Base-by-base conservation (phyloP, 2,797 vertebrate species). In the Aplochiton taeniatus region DNA sequence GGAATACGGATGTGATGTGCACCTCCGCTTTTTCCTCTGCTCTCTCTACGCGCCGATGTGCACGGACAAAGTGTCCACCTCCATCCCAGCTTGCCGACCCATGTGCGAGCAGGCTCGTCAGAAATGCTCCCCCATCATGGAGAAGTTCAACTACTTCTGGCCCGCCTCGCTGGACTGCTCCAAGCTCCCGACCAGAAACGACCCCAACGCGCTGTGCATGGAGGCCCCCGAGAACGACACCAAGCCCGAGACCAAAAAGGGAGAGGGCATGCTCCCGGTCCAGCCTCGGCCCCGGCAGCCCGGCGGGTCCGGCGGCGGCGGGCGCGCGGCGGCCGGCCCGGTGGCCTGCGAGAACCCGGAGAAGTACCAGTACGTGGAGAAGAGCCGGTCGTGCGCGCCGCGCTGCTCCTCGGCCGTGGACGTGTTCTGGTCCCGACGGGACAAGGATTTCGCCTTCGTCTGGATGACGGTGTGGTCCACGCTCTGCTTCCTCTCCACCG, bases 21-120 rank as follows among this genome's bases (percentile, higher is more conserved):
- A 98, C 89, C 93, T 99, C 85, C 95, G 96, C 73, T 98, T 99
- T 88, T 97, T 99, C 88, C 96, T 99, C 64, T 99, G 97, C 92
- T 99, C 98, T 9, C 96, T 99, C 52, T 99, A 95, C 50, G 96
- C 95, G 3, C 98, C 98, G 75, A 98, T 99, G 97, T 99, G 97
- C 91, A 96, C 97, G 0, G 94, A 98, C 85, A 95, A 99, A 83
- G 96, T 99, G 86, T 98, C 96, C 17, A 92, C 95, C 84, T 95
- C 95, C 88, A 99, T 99, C 88, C 97, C 94, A 0, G 98, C 98
- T 78, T 99, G 98, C 91, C 92, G 96, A 70, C 96, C 97, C 84
- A 99, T 99, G 98, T 99, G 98, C 11, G 96, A 98, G 85, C 95
- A 97, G 86, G 97, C 96, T 53, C 87, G 97, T 58, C 94, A 93